Conservation (phyloP, 1,140 invertebrate genomes). For the Linepithema humile region DNA sequence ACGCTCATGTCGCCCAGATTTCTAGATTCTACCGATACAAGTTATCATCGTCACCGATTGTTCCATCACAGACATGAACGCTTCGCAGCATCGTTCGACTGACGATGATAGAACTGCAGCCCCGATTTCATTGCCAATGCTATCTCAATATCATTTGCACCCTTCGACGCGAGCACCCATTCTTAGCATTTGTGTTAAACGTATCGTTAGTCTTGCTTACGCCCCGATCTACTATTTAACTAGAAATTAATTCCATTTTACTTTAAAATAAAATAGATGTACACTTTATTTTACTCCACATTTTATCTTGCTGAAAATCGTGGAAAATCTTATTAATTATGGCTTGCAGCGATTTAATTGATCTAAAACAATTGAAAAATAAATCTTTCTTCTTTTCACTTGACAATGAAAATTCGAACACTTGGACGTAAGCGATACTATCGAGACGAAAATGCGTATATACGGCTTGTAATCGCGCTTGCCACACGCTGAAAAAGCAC, state of each 20-base stretch:
- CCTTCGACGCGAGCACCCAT: not conserved
- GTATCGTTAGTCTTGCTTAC: conserved; percentile 21
- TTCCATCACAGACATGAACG: not conserved
- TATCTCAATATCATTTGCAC: not conserved
- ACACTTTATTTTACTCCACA: too few relatives aligned
- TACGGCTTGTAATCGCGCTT: not conserved
- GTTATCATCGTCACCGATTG: conserved; percentile 26
- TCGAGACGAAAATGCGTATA: not conserved
- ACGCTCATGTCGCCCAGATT: not conserved
- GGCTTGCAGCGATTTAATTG: not conserved
- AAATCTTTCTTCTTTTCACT: not conserved
- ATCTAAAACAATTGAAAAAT: not conserved
- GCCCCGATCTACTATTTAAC: conserved; percentile 39
- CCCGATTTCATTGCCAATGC: not conserved
- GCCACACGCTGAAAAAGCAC: conserved; percentile 51
- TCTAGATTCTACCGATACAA: not conserved
- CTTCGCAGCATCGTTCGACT: not conserved
- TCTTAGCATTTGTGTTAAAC: conserved; percentile 7
- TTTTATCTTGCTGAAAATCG: too few relatives aligned
- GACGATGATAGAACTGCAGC: conserved; percentile 18
- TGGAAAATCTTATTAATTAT: not conserved
- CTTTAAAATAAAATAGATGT: too few relatives aligned
- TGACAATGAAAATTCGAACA: not conserved
- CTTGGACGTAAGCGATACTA: conserved; percentile 33
- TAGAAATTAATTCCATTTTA: not conserved